Evolutionary conservation across 2,888 invertebrate genomes (phyloP), one percentile per base, ranked within the genome.

Genomic region (Cephus pygmeus): DNA sequence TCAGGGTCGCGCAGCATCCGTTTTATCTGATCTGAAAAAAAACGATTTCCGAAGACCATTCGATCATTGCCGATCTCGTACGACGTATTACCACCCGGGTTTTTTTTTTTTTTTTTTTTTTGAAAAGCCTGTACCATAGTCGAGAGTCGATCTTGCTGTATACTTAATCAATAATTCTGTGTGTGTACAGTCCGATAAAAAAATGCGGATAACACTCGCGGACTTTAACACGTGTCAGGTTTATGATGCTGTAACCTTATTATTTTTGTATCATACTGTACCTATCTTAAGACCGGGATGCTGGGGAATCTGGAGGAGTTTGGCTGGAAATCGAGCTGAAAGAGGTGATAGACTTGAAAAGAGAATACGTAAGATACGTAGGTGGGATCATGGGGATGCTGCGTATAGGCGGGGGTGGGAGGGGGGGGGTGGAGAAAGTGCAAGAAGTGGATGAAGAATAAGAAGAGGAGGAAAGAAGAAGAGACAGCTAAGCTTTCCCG

Each of bases 401-500:
- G 71, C 1, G 56, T 30, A n/a, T 15, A 12, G 3, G 11, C 3
- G 35, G 35, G 35, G 35, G 35, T 3, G 12, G 0, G 35, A 15
- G 12, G 36, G 36, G n/a, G 9, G 12, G 15, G 34, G 11, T 11
- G 12, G 68, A 75, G 69, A 75, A 35, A 35, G 34, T 4, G 31
- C 23, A n/a, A n/a, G 23, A 69, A 11, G 71, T 23, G 71, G 73
- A 34, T 40, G 69, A 31, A 69, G 71, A 69, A 35, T 30, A 69
- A 4, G 56, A 75, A 11, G 56, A 75, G 68, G 33, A 71, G 69
- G 68, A 69, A 71, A 56, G 74, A 76, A 40, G 75, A 76, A 69
- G 73, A 71, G 69, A 68, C 36, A 34, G 69, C 36, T 77, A 80
- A 81, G 76, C 77, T 81, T 69, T 40, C 23, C 76, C 68, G 80